Conservation (phyloP, 1,140 invertebrate genomes). For the Ceratina japonica region DNA sequence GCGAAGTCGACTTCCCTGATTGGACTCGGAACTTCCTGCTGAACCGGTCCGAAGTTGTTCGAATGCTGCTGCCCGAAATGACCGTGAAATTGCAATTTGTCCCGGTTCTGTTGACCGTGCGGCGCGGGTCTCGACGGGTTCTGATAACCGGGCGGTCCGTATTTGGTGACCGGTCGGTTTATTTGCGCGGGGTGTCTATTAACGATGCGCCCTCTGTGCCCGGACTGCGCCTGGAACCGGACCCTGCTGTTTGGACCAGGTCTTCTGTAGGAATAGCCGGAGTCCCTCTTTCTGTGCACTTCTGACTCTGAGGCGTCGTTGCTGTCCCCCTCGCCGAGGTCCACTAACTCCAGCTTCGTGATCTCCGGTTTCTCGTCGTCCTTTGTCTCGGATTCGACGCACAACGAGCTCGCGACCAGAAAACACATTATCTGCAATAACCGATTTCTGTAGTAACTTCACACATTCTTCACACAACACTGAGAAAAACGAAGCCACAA, state of each 20-base stretch:
- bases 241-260: conserved; percentile 26
- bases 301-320: conserved; percentile 39
- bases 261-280: conserved; percentile 69
- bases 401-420: conserved; percentile 30
- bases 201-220: conserved; percentile 55
- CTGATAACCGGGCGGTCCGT: conserved; percentile 69
- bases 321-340: conserved; percentile 39
- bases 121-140: conserved; percentile 21
- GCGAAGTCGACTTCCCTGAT: conserved; percentile 65
- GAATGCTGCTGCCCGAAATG: conserved; percentile 51
- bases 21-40: conserved; percentile 65
- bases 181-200: conserved; percentile 61
- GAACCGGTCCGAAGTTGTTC: conserved; percentile 41
- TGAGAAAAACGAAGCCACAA: too few relatives aligned
- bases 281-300: conserved; percentile 70
- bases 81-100: conserved; percentile 47
- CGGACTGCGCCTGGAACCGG: conserved; percentile 49
- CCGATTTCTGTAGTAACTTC: not conserved
- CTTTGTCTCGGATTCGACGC: conserved; percentile 24
- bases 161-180: conserved; percentile 69
- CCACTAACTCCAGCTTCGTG: conserved; percentile 53
- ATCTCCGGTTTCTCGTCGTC: conserved; percentile 32
- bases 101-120: conserved; percentile 35
- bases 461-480: too few relatives aligned
- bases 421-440: conserved; percentile 51